These are phyloP conservation scores for Cantharis flavilabris DNA, from an alignment of 2,888 invertebrate genomes.

Conservation along the genomic window DNA sequence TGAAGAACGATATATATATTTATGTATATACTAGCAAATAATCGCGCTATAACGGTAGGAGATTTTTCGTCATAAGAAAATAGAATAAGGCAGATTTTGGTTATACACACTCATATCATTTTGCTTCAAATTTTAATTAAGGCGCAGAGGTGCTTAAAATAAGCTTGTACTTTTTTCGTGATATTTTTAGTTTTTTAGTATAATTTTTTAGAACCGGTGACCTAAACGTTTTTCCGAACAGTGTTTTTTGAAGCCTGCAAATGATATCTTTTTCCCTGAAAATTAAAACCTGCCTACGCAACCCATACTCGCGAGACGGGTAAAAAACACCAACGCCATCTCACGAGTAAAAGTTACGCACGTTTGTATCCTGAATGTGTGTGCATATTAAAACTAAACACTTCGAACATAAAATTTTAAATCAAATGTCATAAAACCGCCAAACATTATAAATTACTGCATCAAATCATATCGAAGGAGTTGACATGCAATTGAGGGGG, in stretches of 20 bases:
- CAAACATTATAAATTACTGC: conserved; percentile 47
- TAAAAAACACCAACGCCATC: not conserved
- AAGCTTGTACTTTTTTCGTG: conserved; percentile 74
- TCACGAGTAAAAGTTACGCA: conserved; percentile 15
- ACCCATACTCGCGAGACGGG: conserved; percentile 48
- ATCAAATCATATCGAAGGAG: conserved; percentile 37
- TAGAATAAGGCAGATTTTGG: conserved; percentile 74
- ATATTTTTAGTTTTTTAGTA: conserved; percentile 57
- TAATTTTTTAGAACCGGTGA: conserved; percentile 60
- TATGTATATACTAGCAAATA: conserved; percentile 55
- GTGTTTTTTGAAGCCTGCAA: conserved; percentile 52
- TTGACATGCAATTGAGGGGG: conserved; percentile 46
- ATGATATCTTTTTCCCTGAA: conserved; percentile 52
- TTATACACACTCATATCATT: conserved; percentile 63
- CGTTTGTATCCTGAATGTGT: conserved; percentile 47
- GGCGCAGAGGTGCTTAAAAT: conserved; percentile 76
- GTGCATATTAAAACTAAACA: conserved; percentile 57
- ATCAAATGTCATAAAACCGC: conserved; percentile 47
- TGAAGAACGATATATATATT: conserved; percentile 52
- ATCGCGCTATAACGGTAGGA: conserved; percentile 59
- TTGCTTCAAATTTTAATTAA: conserved; percentile 64
- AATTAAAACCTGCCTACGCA: conserved; percentile 44
- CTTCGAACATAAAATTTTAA: conserved; percentile 41
- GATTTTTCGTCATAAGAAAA: conserved; percentile 64
- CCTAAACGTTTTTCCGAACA: conserved; percentile 60